Evolutionary conservation across 1,140 invertebrate species (phyloP), one percentile per base, ranked within the genome.

Genomic region (Aphelinus certus): DNA sequence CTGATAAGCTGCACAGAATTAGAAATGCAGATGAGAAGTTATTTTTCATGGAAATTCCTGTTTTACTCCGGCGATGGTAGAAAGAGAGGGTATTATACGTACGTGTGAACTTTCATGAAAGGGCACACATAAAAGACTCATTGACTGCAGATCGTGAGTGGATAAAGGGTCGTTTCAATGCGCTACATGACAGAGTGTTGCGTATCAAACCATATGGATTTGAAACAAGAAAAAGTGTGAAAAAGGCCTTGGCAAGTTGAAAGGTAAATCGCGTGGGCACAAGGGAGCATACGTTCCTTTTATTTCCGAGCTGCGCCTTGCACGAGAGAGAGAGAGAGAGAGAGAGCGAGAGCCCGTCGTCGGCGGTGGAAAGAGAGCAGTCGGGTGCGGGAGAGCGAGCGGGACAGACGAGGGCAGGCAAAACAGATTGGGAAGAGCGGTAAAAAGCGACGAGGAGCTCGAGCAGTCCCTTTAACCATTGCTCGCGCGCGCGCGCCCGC

Each of bases 211-310:
- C 26, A 26, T 43, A 53, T 51, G 63, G 49, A 7, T 49, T 65
- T 65, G 9, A 65, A 56, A 49, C 53, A 67, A 67, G 6, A 6
- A 58, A 58, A 73, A 58, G 58, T 3, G n/a, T 26, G 26, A 57
- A 51, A 47, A 80, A 85, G 85, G 83, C 82, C 82, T 26, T 26
- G 83, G 76, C 77, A 80, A 83, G 81, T 85, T 83, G 82, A 83
- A 85, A 85, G 81, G 81, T 83, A 85, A 87, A 86, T 85, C 79
- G 81, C 79, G 78, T 80, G 78, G 80, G 72, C 76, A 62, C 76
- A 79, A 81, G 81, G 81, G 83, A 81, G 80, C 76, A 80, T 81
- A 83, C 26, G 26, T 26, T 85, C 73, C 78, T 82, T 81, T 79
- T 79, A 80, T 80, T 79, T 79, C 66, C 26, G 26, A 26, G 46